phyloP scores from a whole-genome alignment of 2,113 vertebrate genomes.

The Prolemur simus region DNA sequence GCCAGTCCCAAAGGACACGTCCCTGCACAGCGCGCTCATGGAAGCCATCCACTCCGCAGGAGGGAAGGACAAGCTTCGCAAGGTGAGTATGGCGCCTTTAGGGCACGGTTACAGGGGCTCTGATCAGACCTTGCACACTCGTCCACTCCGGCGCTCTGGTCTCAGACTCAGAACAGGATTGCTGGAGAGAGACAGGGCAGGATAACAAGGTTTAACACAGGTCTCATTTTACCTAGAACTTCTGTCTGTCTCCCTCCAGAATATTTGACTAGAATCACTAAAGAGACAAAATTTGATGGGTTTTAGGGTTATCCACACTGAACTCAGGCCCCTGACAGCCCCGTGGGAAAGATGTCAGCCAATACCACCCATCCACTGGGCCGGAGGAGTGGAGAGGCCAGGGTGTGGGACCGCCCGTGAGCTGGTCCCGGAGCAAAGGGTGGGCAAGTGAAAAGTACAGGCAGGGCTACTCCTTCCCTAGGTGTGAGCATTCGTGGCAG shows the following conservation, averaged over 20 bases:
- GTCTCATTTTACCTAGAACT: not conserved
- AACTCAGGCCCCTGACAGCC: too few relatives aligned
- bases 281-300: not conserved
- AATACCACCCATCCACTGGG: fast-evolving
- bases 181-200: fast-evolving
- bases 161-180: not conserved
- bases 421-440: not conserved
- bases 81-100: slow-evolving; percentile 83
- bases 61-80: slow-evolving; percentile 90
- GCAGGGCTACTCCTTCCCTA: too few relatives aligned
- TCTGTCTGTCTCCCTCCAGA: not conserved
- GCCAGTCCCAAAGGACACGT: slow-evolving; percentile 89
- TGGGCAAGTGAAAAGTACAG: too few relatives aligned
- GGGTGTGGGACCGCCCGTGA: fast-evolving
- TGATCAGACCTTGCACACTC: not conserved
- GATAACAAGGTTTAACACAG: fast-evolving
- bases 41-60: slow-evolving; percentile 92
- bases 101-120: fast-evolving
- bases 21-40: slow-evolving; percentile 93
- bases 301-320: not conserved
- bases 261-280: too few relatives aligned
- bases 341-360: not conserved
- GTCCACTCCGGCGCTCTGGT: fast-evolving
- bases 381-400: not conserved
- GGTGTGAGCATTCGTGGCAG: too few relatives aligned